These are phyloP conservation scores for Palythoa grandis DNA, from an alignment of 92 coral and sea anemone genomes.

Conservation along the genomic window DNA sequence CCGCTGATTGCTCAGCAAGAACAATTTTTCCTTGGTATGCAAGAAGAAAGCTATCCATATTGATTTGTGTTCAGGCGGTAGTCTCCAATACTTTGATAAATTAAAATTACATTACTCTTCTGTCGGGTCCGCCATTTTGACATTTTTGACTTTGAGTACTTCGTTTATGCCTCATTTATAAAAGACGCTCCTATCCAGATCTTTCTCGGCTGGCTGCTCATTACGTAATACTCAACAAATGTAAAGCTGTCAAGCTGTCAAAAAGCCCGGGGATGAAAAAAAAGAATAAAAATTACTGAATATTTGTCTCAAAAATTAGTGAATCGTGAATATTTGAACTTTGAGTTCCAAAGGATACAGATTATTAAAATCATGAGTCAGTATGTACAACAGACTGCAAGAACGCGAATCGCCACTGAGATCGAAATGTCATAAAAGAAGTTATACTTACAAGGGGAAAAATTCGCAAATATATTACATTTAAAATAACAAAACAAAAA, in stretches of 20 bases:
- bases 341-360: no score
- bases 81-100: not conserved
- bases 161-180: not conserved
- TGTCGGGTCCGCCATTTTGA: conserved; percentile 15
- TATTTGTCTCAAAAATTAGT: not conserved
- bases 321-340: not conserved
- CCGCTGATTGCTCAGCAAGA: not conserved
- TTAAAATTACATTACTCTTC: not conserved
- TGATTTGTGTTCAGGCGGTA: not conserved
- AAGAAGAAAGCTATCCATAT: conserved; percentile 33
- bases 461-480: not conserved
- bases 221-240: no score
- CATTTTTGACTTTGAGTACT: not conserved
- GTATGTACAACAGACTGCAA: no score
- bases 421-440: no score
- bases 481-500: no score
- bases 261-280: no score
- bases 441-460: no score
- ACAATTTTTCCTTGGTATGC: conserved; percentile 21
- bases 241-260: no score
- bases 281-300: no score
- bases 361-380: no score
- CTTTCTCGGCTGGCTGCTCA: not conserved
- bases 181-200: not conserved
- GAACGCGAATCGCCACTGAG: no score